Evolutionary conservation across 2,888 invertebrate genomes (phyloP), one percentile per base, ranked within the genome.

Genomic region (Acrobasis repandana): DNA sequence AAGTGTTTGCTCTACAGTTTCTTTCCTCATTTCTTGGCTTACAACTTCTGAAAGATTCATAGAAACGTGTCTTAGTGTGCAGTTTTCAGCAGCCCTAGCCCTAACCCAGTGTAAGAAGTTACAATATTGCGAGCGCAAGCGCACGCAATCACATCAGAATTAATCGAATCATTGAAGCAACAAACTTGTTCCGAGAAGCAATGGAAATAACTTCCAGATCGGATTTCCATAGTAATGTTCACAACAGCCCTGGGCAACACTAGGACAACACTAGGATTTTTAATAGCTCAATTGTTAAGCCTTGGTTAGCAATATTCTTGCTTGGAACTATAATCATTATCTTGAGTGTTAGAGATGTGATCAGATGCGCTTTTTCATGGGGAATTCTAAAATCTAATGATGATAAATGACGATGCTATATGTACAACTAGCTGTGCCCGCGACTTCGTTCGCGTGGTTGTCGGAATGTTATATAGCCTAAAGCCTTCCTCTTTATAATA

Each of bases 251-350:
- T 46, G 50, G 49, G 43, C 34, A 28, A 28, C 15, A 54, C 34
- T 38, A 8, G 20, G 51, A 18, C n/a, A 20, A 15, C 38, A 38
- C 43, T 38, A 43, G 50, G 43, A 59, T 20, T 51, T 59, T 28
- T 59, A 43, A 59, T 59, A 59, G 59, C 51, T 59, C 50, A 59
- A 59, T 59, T 51, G 50, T 58, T 34, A 28, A 49, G 50, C n/a
- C 14, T n/a, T 38, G 34, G 20, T 34, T 34, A 16, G 48, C 15
- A 15, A 46, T n/a, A 16, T 36, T 56, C 11, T 16, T 16, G 20
- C 16, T 54, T 14, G 2, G 2, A 11, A 11, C 28, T 50, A 28
- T 8, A 28, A 6, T 28, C 28, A 28, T 5, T 5, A 28, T 6
- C 28, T 28, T 28, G 2, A 28, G 28, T 28, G 28, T 28, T 6